A percentile compares a stretch with the other conserved stretches of the same genome.
phyloP scores from a whole-genome alignment of 2,113 vertebrate genomes.

The Mesoclemmys tuberculata region DNA sequence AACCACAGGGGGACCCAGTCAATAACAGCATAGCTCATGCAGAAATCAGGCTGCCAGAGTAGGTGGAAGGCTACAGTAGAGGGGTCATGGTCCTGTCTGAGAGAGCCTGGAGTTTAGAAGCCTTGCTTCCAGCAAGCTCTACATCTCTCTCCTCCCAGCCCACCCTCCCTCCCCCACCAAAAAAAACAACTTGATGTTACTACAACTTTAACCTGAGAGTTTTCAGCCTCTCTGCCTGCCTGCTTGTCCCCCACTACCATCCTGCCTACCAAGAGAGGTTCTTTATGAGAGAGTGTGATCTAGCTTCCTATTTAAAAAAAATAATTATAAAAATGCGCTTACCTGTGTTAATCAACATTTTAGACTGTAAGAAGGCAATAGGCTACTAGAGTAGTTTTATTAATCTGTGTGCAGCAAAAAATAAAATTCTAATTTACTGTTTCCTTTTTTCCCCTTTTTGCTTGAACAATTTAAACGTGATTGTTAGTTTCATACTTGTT shows the following conservation, averaged over 20 bases:
- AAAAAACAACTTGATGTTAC: neutral
- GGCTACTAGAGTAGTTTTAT: neutral
- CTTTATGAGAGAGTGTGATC: neutral
- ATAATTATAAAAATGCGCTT: neutral
- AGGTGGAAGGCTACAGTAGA: neutral
- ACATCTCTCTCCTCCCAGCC: neutral
- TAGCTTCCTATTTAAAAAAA: neutral
- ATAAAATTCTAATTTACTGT: neutral
- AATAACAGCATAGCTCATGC: neutral
- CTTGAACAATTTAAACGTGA: neutral
- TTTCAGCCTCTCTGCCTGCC: neutral
- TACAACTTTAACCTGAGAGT: neutral
- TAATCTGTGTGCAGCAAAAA: neutral
- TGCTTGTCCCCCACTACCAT: neutral
- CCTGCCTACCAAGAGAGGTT: neutral
- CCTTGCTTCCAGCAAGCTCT: neutral
- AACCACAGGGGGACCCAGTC: neutral
- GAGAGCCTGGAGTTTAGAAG: neutral
- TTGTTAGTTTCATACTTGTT: neutral
- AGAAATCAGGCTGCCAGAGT: neutral
- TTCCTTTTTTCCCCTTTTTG: neutral
- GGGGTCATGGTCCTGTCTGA: neutral
- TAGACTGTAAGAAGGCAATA: neutral
- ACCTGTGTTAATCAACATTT: neutral
- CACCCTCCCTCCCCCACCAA: neutral